These are phyloP conservation scores for Mnemiopsis leidyi DNA, from an alignment of 37 sponge, comb jelly and placozoan species.

Conservation along the genomic window DNA sequence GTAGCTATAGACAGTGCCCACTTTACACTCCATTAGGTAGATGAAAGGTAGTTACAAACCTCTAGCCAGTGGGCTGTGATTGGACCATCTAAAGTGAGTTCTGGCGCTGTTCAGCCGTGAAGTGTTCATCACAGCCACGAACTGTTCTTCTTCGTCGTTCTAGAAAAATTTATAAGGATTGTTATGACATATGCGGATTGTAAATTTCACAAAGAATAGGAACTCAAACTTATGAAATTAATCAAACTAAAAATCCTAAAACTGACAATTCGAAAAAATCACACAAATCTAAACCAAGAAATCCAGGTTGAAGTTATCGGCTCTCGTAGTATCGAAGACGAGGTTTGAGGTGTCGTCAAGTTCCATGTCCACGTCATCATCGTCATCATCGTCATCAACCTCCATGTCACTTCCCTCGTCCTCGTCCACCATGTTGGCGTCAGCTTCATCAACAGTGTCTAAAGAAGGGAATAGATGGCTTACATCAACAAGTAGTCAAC, in stretches of 20 bases:
- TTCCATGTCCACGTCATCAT: not conserved
- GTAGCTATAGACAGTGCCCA: no score
- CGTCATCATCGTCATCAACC: constrained; percentile 28
- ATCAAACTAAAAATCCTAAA: no score
- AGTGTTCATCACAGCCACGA: constrained; percentile 49
- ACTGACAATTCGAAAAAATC: no score
- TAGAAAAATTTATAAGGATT: no score
- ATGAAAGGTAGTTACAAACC: no score
- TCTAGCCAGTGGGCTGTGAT: not conserved
- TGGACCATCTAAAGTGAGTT: not conserved
- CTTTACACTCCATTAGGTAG: no score
- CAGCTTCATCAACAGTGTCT: constrained; percentile 1
- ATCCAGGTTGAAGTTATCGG: constrained; percentile 13
- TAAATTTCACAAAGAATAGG: no score
- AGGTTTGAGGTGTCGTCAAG: not conserved
- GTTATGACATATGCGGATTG: no score
- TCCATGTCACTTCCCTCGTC: constrained; percentile 65
- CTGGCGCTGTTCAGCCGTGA: not conserved
- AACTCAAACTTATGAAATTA: no score
- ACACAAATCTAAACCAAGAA: no score
- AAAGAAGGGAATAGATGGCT: not conserved
- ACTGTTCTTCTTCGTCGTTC: constrained; percentile 54
- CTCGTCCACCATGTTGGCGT: constrained; percentile 6
- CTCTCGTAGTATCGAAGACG: not conserved
- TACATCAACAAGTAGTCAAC: no score